A percentile compares a stretch with the other conserved stretches of the same genome.
Conservation (phyloP, 2,888 invertebrate genomes). For the Baccha elongata region DNA sequence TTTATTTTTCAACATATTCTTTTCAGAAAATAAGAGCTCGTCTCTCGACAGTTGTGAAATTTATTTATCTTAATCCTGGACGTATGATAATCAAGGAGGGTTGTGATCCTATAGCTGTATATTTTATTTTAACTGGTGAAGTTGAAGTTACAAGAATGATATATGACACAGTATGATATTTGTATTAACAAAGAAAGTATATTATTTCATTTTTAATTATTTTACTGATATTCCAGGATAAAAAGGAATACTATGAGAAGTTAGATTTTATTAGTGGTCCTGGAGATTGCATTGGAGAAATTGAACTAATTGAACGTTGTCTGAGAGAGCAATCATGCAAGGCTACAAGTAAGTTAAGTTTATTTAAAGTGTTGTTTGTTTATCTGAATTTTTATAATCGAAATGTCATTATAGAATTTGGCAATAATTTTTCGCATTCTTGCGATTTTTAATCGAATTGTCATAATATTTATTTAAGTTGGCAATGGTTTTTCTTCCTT, state of each 20-base stretch:
- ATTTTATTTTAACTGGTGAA: constrained; percentile 86
- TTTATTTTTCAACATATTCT: constrained; percentile 32
- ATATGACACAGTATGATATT: constrained; percentile 77
- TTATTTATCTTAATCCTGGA: constrained; percentile 85
- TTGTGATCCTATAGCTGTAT: constrained; percentile 85
- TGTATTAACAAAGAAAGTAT: neutral
- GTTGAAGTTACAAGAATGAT: constrained; percentile 77
- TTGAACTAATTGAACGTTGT: constrained; percentile 77
- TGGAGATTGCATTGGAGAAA: constrained; percentile 79
- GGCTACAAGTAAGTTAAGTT: constrained; percentile 69
- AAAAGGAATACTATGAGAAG: constrained; percentile 59
- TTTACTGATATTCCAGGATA: constrained; percentile 40
- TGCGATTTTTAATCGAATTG: no score
- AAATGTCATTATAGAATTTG: no score
- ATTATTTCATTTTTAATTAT: neutral
- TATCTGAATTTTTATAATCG: no score
- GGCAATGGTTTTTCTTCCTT: no score
- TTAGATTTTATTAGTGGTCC: constrained; percentile 77
- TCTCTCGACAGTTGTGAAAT: constrained; percentile 85
- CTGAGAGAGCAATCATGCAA: constrained; percentile 75
- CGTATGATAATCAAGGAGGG: constrained; percentile 86
- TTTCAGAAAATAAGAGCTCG: constrained; percentile 85
- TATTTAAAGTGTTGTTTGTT: no score
- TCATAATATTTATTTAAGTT: no score
- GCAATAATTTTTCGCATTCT: no score